Percentiles rank a stretch among this genome's conserved stretches.
phyloP scores from a whole-genome alignment of 2,888 invertebrate genomes.

The Hymenopus coronatus region DNA sequence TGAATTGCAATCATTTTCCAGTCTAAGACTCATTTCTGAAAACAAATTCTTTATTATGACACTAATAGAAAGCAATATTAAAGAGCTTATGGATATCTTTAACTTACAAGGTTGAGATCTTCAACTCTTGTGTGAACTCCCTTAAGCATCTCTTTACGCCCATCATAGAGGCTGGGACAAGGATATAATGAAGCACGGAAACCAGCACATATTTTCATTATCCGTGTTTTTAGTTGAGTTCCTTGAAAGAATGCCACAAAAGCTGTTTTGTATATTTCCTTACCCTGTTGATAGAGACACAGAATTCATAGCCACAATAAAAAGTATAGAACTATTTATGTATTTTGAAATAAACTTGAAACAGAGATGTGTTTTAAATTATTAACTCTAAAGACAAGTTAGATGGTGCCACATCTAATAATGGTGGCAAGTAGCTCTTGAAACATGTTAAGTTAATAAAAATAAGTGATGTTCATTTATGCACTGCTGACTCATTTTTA shows the following conservation, averaged over 20 bases:
- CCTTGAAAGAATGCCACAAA: slow-evolving; percentile 55
- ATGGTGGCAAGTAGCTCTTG: no score
- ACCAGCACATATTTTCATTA: slow-evolving; percentile 62
- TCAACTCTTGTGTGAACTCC: slow-evolving; percentile 63
- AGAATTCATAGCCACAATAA: neutral
- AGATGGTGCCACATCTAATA: no score
- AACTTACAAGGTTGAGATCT: slow-evolving; percentile 51
- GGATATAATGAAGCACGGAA: slow-evolving; percentile 62
- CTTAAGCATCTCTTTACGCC: slow-evolving; percentile 59
- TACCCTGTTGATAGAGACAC: slow-evolving; percentile 47
- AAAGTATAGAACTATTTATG: no score
- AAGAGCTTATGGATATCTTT: no score
- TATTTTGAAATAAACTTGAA: no score
- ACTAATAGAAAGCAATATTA: no score
- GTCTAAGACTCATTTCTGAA: no score
- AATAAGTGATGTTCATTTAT: no score
- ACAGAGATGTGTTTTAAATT: neutral
- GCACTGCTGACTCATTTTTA: no score
- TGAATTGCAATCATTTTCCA: no score
- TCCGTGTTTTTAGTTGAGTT: slow-evolving; percentile 56
- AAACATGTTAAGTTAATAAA: no score
- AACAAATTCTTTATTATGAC: no score
- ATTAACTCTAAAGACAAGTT: neutral
- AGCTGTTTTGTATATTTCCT: slow-evolving; percentile 56
- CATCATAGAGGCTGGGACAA: slow-evolving; percentile 59